Conservation (phyloP, 2,113 vertebrate genomes). For the Naja naja region DNA sequence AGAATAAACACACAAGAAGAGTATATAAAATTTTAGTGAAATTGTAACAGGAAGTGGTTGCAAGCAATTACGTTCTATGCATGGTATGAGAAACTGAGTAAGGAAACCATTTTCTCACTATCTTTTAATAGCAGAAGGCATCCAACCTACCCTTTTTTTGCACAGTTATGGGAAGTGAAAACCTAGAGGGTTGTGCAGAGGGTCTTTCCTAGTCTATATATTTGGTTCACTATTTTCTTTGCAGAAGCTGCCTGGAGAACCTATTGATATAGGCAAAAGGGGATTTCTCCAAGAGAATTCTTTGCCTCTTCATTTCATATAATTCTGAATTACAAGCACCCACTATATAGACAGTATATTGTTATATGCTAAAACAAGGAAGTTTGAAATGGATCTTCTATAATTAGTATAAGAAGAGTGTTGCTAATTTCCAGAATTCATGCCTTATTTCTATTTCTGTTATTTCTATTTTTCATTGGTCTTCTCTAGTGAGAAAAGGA, state of each 20-base stretch:
- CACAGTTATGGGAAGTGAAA: neutral
- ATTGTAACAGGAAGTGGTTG: neutral
- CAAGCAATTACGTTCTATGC: neutral
- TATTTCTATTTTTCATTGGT: neutral
- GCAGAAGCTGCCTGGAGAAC: neutral
- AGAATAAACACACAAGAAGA: neutral
- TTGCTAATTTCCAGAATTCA: neutral
- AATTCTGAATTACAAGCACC: neutral
- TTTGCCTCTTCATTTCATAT: neutral
- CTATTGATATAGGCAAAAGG: neutral
- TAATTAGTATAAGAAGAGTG: neutral
- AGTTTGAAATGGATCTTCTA: neutral
- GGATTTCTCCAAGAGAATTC: neutral
- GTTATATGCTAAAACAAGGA: slow-evolving; percentile 58
- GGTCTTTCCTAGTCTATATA: neutral
- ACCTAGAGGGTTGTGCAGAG: neutral
- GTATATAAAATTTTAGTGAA: neutral
- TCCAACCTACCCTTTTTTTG: neutral
- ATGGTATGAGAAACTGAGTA: neutral
- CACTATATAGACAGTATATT: slow-evolving; percentile 2
- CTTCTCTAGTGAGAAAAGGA: neutral
- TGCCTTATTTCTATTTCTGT: neutral
- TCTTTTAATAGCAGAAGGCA: neutral
- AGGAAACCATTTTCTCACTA: neutral
- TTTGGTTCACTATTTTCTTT: neutral